phyloP scores from a whole-genome alignment of 2,888 invertebrate species.

The Lepidocyrtoides sp. region DNA sequence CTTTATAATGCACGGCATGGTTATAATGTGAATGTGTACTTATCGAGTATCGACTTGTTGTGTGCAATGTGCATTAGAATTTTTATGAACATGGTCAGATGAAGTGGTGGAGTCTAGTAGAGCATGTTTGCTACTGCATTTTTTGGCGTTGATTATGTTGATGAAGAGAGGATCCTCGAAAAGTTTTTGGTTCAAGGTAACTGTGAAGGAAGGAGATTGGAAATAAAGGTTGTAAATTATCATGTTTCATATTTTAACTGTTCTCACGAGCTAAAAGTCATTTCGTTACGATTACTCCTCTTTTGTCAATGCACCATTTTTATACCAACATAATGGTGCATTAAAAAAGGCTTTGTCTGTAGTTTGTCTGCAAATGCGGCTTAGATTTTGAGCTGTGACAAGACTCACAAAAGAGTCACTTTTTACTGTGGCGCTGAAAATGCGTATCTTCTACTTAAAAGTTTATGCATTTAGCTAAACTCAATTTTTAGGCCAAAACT shows the following conservation, averaged over 20 bases:
- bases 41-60: too few species aligned
- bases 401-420: too few species aligned
- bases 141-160: conserved; percentile 55
- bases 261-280: conserved; percentile 36
- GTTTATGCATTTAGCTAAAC: too few species aligned
- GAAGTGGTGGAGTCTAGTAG: conserved; percentile 26
- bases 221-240: conserved; percentile 55
- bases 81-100: background rate
- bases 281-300: background rate
- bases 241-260: conserved; percentile 42
- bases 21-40: too few species aligned
- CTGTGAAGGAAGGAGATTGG: conserved; percentile 63
- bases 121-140: conserved; percentile 32
- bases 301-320: background rate
- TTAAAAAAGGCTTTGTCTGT: background rate
- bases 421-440: too few species aligned
- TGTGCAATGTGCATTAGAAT: background rate
- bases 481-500: too few species aligned
- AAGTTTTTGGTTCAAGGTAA: conserved; percentile 73
- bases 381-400: background rate
- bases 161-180: conserved; percentile 63
- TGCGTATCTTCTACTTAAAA: too few species aligned
- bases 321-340: background rate
- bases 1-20: background rate
- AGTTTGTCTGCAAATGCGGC: background rate